Percentiles rank a stretch among this genome's conserved stretches.
These are phyloP conservation scores for Apteryx owenii DNA, from an alignment of 2,113 vertebrate species.

Conservation along the genomic window DNA sequence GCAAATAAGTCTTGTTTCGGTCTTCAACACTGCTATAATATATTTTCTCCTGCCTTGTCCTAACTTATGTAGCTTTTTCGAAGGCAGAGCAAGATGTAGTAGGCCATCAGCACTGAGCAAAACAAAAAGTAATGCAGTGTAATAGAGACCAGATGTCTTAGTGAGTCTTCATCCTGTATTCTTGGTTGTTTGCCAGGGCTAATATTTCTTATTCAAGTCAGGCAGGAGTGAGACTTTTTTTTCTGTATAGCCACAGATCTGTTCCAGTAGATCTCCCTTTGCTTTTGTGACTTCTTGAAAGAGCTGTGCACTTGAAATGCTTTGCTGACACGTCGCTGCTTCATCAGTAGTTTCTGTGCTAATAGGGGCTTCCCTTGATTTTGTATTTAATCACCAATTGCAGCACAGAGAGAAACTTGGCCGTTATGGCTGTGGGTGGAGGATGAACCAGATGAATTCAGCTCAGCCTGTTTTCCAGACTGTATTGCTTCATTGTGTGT, in stretches of 20 bases:
- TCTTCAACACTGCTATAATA: rapidly evolving
- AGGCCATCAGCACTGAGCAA: neutral
- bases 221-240: neutral
- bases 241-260: neutral
- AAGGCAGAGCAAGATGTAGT: neutral
- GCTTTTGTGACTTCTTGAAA: neutral
- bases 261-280: neutral
- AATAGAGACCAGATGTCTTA: constrained; percentile 50
- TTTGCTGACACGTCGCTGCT: neutral
- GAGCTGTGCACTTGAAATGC: rapidly evolving
- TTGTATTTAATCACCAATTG: neutral
- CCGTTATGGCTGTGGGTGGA: neutral
- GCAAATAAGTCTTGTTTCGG: rapidly evolving
- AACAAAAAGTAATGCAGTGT: neutral
- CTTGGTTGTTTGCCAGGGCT: neutral
- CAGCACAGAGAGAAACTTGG: neutral
- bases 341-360: rapidly evolving
- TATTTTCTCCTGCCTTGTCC: neutral
- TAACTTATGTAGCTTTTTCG: neutral
- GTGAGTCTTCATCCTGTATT: neutral
- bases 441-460: neutral
- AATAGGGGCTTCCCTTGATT: neutral
- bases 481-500: neutral
- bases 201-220: constrained; percentile 23
- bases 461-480: neutral